phyloP scores from a whole-genome alignment of 2,113 vertebrate species.

The Sterrhoptilus dennistouni region DNA sequence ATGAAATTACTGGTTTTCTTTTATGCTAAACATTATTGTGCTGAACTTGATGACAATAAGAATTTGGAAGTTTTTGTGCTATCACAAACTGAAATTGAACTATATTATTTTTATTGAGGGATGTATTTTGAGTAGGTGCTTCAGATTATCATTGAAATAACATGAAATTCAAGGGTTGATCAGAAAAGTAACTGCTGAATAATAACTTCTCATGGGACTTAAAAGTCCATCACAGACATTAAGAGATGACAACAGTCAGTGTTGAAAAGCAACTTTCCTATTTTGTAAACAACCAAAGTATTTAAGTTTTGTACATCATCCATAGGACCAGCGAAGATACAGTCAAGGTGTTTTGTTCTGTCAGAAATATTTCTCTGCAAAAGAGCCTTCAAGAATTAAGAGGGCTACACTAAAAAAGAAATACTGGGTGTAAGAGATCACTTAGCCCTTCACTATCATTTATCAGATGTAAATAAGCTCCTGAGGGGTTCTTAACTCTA shows the following conservation, averaged over 20 bases:
- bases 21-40: background rate
- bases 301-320: background rate
- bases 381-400: background rate
- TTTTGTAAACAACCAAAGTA: background rate
- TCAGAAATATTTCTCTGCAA: background rate
- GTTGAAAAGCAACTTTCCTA: background rate
- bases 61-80: rapidly evolving
- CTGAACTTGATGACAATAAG: background rate
- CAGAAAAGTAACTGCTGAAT: background rate
- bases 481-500: background rate
- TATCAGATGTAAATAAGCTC: background rate
- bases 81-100: background rate
- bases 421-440: background rate
- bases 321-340: background rate
- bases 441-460: background rate
- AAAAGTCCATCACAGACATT: background rate
- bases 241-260: background rate
- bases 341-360: background rate
- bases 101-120: background rate
- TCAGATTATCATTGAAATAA: background rate
- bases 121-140: background rate
- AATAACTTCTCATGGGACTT: background rate
- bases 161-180: background rate
- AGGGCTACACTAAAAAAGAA: background rate
- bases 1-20: background rate